Percentiles rank a stretch among this genome's conserved stretches.
These are phyloP conservation scores for Gymnodraco acuticeps DNA, from an alignment of 2,797 vertebrate species.

Conservation along the genomic window DNA sequence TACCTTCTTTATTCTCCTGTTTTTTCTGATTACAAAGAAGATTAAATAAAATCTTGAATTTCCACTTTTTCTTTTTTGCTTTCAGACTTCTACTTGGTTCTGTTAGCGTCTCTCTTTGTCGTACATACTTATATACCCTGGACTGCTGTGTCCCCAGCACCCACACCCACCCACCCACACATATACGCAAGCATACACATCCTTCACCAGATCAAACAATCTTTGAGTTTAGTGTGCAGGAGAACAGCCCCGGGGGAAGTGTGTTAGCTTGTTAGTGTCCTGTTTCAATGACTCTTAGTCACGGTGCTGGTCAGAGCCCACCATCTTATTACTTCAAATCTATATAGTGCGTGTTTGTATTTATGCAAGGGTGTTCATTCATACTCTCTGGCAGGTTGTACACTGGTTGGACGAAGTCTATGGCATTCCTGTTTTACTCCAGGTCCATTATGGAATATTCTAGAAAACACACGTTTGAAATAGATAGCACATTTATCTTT, in stretches of 20 bases:
- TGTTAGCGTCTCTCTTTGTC: background rate
- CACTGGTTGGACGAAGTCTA: background rate
- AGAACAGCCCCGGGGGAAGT: constrained; percentile 30
- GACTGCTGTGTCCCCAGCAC: constrained; percentile 10
- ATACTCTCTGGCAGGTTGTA: background rate
- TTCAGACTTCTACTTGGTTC: background rate
- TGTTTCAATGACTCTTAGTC: constrained; percentile 54
- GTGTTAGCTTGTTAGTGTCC: constrained; percentile 71
- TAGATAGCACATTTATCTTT: no score
- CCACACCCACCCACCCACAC: constrained; percentile 37
- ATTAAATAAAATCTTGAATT: constrained; percentile 8
- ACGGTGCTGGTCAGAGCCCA: constrained; percentile 26
- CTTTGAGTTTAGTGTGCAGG: constrained; percentile 29
- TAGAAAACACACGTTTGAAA: background rate
- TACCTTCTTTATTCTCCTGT: background rate
- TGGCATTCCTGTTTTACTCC: background rate
- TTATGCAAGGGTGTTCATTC: constrained; percentile 21
- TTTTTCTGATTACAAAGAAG: background rate
- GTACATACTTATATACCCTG: constrained; percentile 57
- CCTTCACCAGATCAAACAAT: constrained; percentile 56
- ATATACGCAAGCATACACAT: constrained; percentile 37
- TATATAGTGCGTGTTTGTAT: constrained; percentile 36
- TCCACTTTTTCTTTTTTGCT: background rate
- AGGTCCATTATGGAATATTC: constrained; percentile 1
- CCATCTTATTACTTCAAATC: constrained; percentile 60